These are phyloP conservation scores for Agrochola lychnidis DNA, from an alignment of 2,888 invertebrate species.

Conservation along the genomic window DNA sequence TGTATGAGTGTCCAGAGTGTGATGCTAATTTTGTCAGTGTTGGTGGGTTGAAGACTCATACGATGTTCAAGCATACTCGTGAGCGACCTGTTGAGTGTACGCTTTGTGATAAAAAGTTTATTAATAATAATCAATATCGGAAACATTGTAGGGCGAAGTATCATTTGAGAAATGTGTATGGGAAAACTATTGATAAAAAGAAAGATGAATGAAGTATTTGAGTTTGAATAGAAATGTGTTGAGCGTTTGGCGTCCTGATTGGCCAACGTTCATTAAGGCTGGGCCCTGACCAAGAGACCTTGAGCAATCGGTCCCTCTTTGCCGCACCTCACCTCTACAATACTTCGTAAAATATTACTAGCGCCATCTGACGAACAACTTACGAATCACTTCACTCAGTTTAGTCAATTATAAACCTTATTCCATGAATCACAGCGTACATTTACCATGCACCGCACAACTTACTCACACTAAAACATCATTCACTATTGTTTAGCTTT, in stretches of 20 bases:
- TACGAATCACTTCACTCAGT: too few species aligned
- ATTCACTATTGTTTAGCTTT: too few species aligned
- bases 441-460: too few species aligned
- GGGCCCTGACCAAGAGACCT: too few species aligned
- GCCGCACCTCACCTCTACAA: too few species aligned
- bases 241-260: background rate
- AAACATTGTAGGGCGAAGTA: slow-evolving; percentile 41
- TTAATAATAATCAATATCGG: slow-evolving; percentile 33
- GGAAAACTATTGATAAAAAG: background rate
- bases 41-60: slow-evolving; percentile 28
- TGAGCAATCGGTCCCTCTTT: too few species aligned
- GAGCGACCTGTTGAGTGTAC: slow-evolving; percentile 49
- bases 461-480: too few species aligned
- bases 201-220: background rate
- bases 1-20: slow-evolving; percentile 63
- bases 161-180: slow-evolving; percentile 51
- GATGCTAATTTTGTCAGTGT: background rate
- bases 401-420: too few species aligned
- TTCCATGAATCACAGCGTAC: too few species aligned
- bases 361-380: too few species aligned
- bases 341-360: too few species aligned
- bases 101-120: slow-evolving; percentile 42
- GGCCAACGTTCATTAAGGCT: background rate
- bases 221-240: background rate
- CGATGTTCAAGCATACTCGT: slow-evolving; percentile 33